phyloP scores from a whole-genome alignment of 1,140 invertebrate genomes.

The Ganaspis sp. region DNA sequence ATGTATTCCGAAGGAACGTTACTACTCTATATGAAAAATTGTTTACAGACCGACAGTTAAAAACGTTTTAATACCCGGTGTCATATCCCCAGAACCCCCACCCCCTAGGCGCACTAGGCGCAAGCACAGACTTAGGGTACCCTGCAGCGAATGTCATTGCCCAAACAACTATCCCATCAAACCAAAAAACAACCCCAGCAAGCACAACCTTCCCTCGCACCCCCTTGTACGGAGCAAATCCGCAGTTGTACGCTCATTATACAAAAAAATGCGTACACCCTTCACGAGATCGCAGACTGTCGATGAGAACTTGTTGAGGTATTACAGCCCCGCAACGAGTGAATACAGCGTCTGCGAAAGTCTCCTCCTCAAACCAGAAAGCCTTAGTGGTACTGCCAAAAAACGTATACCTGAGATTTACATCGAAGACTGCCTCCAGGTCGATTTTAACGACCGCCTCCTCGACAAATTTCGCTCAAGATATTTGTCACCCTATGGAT shows the following conservation, averaged over 20 bases:
- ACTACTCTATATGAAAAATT: constrained; percentile 73
- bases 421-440: constrained; percentile 69
- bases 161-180: constrained; percentile 61
- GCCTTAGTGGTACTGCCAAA: constrained; percentile 51
- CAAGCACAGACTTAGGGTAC: constrained; percentile 75
- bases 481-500: constrained; percentile 44
- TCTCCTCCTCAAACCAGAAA: constrained; percentile 65
- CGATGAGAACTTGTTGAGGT: constrained; percentile 72
- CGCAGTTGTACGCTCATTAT: constrained; percentile 76
- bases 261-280: constrained; percentile 73
- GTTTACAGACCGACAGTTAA: constrained; percentile 77
- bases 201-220: constrained; percentile 70
- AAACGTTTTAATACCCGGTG: constrained; percentile 76
- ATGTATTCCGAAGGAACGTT: constrained; percentile 59
- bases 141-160: constrained; percentile 75
- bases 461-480: constrained; percentile 64
- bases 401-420: constrained; percentile 70
- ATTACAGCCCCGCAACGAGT: constrained; percentile 71
- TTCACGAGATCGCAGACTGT: constrained; percentile 74
- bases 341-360: constrained; percentile 70
- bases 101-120: constrained; percentile 76
- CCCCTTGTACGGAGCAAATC: constrained; percentile 77
- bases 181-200: constrained; percentile 64
- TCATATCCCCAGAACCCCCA: constrained; percentile 73
- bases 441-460: constrained; percentile 67